A percentile compares a stretch with the other conserved stretches of the same genome.
Conservation (phyloP, 1,140 invertebrate genomes). For the Drosophila seguyi region DNA sequence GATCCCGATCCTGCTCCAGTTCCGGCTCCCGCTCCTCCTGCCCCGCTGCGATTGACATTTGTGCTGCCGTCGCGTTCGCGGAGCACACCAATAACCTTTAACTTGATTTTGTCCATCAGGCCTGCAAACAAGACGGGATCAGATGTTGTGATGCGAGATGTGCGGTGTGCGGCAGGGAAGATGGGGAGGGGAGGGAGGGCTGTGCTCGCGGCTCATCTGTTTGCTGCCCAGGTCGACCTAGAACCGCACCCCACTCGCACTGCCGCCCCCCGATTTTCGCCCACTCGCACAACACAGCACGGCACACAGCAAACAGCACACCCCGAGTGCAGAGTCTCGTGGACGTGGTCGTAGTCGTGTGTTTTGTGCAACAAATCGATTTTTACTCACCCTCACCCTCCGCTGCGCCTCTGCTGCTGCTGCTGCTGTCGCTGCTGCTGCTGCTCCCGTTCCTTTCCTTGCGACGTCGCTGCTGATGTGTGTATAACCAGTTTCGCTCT, state of each 20-base stretch:
- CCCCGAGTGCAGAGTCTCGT: constrained; percentile 49
- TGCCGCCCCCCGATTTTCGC: constrained; percentile 38
- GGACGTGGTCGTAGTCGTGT: constrained; percentile 58
- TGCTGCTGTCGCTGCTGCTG: constrained; percentile 46
- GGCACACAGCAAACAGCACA: constrained; percentile 14
- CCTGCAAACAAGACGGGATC: constrained; percentile 54
- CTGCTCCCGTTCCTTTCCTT: constrained; percentile 60
- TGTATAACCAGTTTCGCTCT: constrained; percentile 82
- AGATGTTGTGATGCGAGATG: constrained; percentile 9
- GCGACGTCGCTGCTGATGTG: constrained; percentile 58
- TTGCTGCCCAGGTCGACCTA: constrained; percentile 55
- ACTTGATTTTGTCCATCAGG: constrained; percentile 80
- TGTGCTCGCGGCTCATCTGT: constrained; percentile 20
- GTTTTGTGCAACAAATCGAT: constrained; percentile 82
- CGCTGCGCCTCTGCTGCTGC: constrained; percentile 54
- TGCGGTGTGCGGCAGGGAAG: constrained; percentile 4
- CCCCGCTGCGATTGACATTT: constrained; percentile 65
- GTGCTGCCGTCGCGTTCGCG: constrained; percentile 75
- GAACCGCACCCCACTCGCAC: constrained; percentile 38
- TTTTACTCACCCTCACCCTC: constrained; percentile 77
- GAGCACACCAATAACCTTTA: constrained; percentile 81
- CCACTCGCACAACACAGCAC: constrained; percentile 42
- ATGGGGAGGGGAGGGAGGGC: constrained; percentile 2
- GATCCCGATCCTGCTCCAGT: constrained; percentile 22
- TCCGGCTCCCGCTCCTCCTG: constrained; percentile 10